Conservation (phyloP, 2,113 vertebrate genomes). For the Calidris pugnax region DNA sequence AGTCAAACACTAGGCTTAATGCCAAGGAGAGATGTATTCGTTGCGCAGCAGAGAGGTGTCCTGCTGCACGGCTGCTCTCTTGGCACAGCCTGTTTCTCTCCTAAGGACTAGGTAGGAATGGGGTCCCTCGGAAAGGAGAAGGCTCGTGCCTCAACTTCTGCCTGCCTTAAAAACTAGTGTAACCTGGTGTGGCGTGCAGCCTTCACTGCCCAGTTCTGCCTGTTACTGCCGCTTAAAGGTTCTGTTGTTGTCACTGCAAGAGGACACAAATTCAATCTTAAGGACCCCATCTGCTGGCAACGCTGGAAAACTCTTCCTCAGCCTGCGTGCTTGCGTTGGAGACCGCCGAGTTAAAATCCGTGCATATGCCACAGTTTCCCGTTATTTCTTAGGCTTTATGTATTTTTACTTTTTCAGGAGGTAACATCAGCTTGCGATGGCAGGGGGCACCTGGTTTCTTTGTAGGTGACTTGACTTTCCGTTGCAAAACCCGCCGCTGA, state of each 20-base stretch:
- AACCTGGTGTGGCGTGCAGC: fast-evolving
- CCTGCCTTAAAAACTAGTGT: not conserved
- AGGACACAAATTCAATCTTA: fast-evolving
- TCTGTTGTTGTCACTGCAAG: fast-evolving
- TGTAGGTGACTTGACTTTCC: not conserved
- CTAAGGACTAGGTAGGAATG: fast-evolving
- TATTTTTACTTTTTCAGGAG: not conserved
- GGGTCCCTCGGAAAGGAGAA: not conserved
- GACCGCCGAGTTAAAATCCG: not conserved
- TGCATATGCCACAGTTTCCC: not conserved
- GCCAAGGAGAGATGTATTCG: not conserved
- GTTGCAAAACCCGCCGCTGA: fast-evolving
- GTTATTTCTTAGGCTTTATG: not conserved
- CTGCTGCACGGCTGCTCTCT: not conserved
- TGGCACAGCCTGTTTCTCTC: not conserved
- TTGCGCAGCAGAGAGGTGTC: not conserved
- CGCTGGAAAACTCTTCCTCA: not conserved
- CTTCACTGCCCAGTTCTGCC: not conserved
- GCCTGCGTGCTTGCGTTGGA: not conserved
- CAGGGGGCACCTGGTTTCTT: not conserved
- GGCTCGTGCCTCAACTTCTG: not conserved
- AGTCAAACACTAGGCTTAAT: not conserved
- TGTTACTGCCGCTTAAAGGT: fast-evolving
- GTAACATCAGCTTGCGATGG: not conserved
- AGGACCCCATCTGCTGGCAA: conserved; percentile 26